Evolutionary conservation across 2,888 invertebrate genomes (phyloP), one percentile per base, ranked within the genome.

Genomic region (Drosophila mettleri): DNA sequence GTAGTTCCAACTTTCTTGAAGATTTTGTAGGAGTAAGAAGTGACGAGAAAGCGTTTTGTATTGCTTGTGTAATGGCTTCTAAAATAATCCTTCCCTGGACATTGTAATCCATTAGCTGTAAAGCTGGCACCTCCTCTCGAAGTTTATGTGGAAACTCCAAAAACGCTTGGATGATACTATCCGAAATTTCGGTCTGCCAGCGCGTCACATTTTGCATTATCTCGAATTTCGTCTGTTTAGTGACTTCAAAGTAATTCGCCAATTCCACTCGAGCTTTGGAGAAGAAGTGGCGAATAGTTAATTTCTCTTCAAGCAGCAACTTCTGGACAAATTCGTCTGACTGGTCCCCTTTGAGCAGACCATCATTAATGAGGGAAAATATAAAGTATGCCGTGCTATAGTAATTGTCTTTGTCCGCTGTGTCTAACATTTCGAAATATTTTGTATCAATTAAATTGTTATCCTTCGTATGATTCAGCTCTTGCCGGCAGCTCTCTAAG

Each of bases 371-470:
- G 41, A 81, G 14, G 14, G 60, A 62, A 24, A 83, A 76, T 33
- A 83, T 63, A 3, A 77, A 76, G 49, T 83, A 79, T 1, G 81
- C 81, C 1, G 53, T 69, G 66, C 79, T 77, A 14, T 80, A 78
- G 52, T 86, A 86, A 14, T 65, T 74, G 27, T 68, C 68, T 7
- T 57, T 59, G 1, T 49, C 58, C 8, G 20, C 36, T 2, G 24
- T 29, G 39, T 86, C 79, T 29, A 83, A 54, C 6, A 78, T 68
- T 7, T 46, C 49, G 14, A 86, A 83, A 18, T 69, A 83, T 46
- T 80, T 62, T 14, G 33, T 57, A 29, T 83, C 82, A 22, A 83
- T 77, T 29, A 46, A 46, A 16, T 63, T 63, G 41, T 43, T 78
- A 27, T 60, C 66, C 0, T 69, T 70, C 2, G 69, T 20, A 3